These are phyloP conservation scores for Trogon melanurus DNA, from an alignment of 2,113 vertebrate species.

Conservation along the genomic window DNA sequence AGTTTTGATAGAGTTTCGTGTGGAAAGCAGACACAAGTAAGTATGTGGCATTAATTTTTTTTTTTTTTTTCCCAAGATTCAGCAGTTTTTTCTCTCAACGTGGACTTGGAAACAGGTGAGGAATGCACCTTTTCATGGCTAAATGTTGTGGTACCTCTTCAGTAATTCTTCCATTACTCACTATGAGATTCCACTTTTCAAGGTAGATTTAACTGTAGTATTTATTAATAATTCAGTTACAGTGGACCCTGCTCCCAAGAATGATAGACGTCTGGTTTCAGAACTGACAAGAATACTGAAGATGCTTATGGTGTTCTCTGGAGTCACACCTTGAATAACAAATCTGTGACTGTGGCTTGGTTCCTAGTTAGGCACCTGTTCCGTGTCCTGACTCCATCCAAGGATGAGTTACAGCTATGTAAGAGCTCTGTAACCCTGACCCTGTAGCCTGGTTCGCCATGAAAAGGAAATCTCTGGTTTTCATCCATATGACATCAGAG, in stretches of 20 bases:
- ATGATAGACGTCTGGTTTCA: neutral
- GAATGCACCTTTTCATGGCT: neutral
- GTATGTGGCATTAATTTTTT: neutral
- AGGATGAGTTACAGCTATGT: neutral
- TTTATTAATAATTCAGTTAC: neutral
- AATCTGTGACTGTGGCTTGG: fast-evolving
- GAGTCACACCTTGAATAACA: neutral
- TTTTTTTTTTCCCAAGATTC: neutral
- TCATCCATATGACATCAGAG: neutral
- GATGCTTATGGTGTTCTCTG: neutral
- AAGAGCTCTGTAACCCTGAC: neutral
- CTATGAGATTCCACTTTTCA: neutral
- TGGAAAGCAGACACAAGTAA: neutral
- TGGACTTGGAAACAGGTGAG: neutral
- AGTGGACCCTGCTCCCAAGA: fast-evolving
- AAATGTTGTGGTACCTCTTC: neutral
- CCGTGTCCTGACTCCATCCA: neutral
- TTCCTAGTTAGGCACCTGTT: neutral
- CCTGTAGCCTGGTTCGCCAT: neutral
- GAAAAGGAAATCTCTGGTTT: neutral
- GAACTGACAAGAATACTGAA: neutral
- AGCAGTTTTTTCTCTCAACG: neutral
- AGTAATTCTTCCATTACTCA: neutral
- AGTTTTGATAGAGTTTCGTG: neutral
- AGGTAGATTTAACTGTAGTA: neutral